phyloP scores from a whole-genome alignment of 2,888 invertebrate genomes.

The Tachystola acroxantha region DNA sequence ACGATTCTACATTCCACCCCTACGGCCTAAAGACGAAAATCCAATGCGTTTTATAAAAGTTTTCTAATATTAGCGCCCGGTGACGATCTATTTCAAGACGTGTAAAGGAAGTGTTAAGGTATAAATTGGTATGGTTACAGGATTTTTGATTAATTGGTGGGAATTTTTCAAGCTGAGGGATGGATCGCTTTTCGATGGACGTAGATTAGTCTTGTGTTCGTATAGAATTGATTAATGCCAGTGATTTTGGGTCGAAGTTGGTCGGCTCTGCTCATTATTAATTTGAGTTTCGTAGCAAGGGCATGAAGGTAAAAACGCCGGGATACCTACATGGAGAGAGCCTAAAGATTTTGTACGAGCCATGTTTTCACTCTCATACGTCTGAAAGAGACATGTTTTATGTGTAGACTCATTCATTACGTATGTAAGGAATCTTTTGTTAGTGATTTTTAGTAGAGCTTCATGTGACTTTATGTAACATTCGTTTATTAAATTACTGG shows the following conservation, averaged over 20 bases:
- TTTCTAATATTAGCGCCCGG: not conserved
- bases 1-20: conserved; percentile 19
- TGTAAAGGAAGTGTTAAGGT: not conserved
- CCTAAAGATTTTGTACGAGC: no score
- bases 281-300: no score
- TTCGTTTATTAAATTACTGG: no score
- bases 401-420: no score
- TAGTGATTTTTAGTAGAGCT: no score
- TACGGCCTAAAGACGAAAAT: conserved; percentile 6
- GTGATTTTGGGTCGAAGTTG: not conserved
- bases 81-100: conserved; percentile 4
- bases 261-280: no score
- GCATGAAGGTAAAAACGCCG: no score
- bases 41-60: not conserved
- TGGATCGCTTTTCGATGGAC: conserved; percentile 16
- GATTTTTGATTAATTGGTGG: conserved; percentile 16
- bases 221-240: conserved; percentile 13
- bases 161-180: conserved; percentile 15
- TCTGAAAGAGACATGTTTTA: no score
- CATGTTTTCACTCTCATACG: no score
- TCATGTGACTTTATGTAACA: no score
- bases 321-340: no score
- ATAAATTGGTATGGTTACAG: not conserved
- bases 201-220: conserved; percentile 8
- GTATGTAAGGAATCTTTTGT: no score